A percentile compares a stretch with the other conserved stretches of the same genome.
phyloP scores from a whole-genome alignment of 1,140 invertebrate genomes.

The Tenebrio molitor region DNA sequence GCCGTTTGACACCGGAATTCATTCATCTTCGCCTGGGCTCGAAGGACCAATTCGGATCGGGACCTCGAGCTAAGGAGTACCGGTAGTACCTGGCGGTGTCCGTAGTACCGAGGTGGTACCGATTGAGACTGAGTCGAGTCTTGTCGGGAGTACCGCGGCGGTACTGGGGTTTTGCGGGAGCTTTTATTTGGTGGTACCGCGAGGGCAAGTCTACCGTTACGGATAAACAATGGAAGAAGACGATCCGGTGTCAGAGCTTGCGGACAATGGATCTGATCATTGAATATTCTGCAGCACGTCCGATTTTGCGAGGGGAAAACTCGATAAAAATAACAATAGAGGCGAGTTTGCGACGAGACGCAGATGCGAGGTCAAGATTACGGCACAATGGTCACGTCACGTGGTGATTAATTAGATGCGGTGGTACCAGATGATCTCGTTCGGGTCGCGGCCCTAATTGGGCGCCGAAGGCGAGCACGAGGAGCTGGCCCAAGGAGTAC shows the following conservation, averaged over 20 bases:
- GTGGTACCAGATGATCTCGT: slow-evolving; percentile 5
- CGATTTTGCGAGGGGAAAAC: slow-evolving; percentile 60
- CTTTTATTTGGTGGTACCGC: too few relatives aligned
- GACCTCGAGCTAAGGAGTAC: too few relatives aligned
- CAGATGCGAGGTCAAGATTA: slow-evolving; percentile 51
- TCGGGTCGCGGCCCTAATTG: too few relatives aligned
- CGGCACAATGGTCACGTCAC: slow-evolving; percentile 49
- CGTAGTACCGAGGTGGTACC: too few relatives aligned
- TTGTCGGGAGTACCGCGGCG: too few relatives aligned
- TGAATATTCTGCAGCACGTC: slow-evolving; percentile 62
- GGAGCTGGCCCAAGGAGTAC: too few relatives aligned
- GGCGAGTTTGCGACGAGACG: slow-evolving; percentile 57
- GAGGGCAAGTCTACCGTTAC: slow-evolving; percentile 20
- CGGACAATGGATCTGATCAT: slow-evolving; percentile 60
- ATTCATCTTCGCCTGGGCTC: slow-evolving; percentile 34
- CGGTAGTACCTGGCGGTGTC: too few relatives aligned
- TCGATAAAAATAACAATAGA: slow-evolving; percentile 61
- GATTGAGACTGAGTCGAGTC: too few relatives aligned
- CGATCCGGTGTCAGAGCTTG: slow-evolving; percentile 35
- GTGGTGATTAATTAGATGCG: slow-evolving; percentile 47
- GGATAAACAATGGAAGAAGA: slow-evolving; percentile 42
- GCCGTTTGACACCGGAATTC: slow-evolving; percentile 19
- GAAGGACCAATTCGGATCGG: neutral
- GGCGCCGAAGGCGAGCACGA: too few relatives aligned
- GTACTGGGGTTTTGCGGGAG: too few relatives aligned